Conservation (phyloP, 2,888 invertebrate genomes). For the Hypercompe scribonia region DNA sequence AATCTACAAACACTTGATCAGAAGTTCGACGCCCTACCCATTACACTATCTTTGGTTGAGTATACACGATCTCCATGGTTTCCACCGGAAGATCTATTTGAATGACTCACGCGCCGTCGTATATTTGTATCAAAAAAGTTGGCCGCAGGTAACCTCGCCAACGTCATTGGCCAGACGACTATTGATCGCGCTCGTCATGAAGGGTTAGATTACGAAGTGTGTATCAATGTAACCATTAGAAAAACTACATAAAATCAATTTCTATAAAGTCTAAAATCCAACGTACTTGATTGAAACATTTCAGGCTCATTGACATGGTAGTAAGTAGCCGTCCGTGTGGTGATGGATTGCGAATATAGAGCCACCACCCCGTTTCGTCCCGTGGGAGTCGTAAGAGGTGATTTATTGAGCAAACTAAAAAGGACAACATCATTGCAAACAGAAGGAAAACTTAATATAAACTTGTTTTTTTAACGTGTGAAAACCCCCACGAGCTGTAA, state of each 20-base stretch:
- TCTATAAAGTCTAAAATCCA: neutral
- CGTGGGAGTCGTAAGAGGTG: no score
- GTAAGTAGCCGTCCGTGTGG: no score
- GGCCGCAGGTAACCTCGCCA: constrained; percentile 16
- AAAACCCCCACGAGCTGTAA: no score
- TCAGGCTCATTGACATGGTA: neutral
- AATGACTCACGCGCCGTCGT: constrained; percentile 2
- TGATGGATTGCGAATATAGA: no score
- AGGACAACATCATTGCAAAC: no score
- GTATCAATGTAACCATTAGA: neutral
- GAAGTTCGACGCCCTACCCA: neutral
- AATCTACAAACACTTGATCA: neutral
- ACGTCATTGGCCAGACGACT: neutral
- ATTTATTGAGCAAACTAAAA: no score
- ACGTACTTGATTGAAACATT: neutral
- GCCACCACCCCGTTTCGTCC: no score
- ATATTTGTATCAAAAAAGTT: constrained; percentile 10
- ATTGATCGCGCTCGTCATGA: neutral
- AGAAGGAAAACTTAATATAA: no score
- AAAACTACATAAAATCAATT: neutral
- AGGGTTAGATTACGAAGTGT: neutral
- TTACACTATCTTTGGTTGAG: neutral
- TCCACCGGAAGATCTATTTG: neutral
- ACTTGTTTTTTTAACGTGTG: no score
- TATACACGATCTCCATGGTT: neutral